Percentiles rank a stretch among this genome's conserved stretches.
Evolutionary conservation across 2,797 vertebrate genomes (phyloP).

Genomic region (Scarus forsteni): DNA sequence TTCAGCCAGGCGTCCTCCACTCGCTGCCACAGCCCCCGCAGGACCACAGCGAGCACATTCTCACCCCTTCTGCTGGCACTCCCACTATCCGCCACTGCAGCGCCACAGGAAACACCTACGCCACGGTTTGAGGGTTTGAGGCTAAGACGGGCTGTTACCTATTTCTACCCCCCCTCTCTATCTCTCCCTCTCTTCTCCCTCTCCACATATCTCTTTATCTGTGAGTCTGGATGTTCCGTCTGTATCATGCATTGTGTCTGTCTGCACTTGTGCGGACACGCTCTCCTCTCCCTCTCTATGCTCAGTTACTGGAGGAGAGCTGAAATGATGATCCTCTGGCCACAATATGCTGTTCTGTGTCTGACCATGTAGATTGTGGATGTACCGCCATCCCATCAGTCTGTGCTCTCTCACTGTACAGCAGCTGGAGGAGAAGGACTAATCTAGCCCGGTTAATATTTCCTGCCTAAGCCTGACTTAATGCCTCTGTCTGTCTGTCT

Average conservation of each 20-base stretch:
- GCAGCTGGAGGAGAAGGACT: slow-evolving; percentile 63
- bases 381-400: slow-evolving; percentile 60
- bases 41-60: slow-evolving; percentile 91
- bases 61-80: slow-evolving; percentile 83
- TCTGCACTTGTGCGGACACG: slow-evolving; percentile 62
- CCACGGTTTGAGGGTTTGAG: slow-evolving; percentile 88
- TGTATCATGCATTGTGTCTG: slow-evolving; percentile 63
- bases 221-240: slow-evolving; percentile 60
- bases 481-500: slow-evolving; percentile 47
- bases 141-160: slow-evolving; percentile 32
- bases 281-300: slow-evolving; percentile 38
- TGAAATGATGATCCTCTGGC: slow-evolving; percentile 48
- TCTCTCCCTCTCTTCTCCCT: slow-evolving; percentile 45
- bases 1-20: slow-evolving; percentile 92
- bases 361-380: slow-evolving; percentile 67
- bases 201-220: slow-evolving; percentile 53
- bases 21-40: slow-evolving; percentile 86
- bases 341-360: slow-evolving; percentile 64
- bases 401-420: slow-evolving; percentile 47
- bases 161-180: slow-evolving; percentile 31
- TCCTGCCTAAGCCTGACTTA: slow-evolving; percentile 36
- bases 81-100: slow-evolving; percentile 98
- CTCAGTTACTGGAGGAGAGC: slow-evolving; percentile 40
- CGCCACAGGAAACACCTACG: slow-evolving; percentile 94
- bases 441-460: slow-evolving; percentile 58